Conservation (phyloP, 2,113 vertebrate species). For the Eleginops maclovinus region DNA sequence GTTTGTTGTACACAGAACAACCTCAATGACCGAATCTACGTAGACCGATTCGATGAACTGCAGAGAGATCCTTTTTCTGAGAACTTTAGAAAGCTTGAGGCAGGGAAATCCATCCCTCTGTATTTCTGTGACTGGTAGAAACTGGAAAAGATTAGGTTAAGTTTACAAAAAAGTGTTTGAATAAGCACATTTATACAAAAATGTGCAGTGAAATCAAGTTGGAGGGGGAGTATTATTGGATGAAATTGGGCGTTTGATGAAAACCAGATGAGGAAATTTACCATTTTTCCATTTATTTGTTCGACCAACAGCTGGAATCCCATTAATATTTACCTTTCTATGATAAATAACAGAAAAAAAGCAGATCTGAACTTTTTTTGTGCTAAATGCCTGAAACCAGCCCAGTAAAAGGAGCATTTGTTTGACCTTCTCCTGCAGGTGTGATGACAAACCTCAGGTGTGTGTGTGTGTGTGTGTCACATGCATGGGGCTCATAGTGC, state of each 20-base stretch:
- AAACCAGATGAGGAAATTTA: background rate
- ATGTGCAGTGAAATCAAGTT: too few relatives aligned
- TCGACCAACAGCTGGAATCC: background rate
- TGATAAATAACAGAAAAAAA: background rate
- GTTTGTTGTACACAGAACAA: background rate
- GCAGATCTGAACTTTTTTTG: too few relatives aligned
- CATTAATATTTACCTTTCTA: too few relatives aligned
- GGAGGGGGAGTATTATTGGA: background rate
- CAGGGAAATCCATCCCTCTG: background rate
- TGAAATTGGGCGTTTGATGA: background rate
- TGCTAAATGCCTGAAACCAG: background rate
- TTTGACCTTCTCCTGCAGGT: background rate
- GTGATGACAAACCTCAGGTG: background rate
- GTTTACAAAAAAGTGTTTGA: too few relatives aligned
- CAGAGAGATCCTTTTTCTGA: background rate
- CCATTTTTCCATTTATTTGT: background rate
- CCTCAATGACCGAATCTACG: background rate
- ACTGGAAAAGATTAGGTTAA: background rate
- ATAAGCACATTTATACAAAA: background rate
- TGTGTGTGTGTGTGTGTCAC: conserved; percentile 43
- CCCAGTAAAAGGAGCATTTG: background rate
- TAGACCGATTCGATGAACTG: background rate
- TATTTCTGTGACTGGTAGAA: background rate
- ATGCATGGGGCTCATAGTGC: conserved; percentile 8
- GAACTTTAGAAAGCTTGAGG: background rate